phyloP scores from a whole-genome alignment of 2,797 vertebrate genomes.

The Gadopsis bispinosus region DNA sequence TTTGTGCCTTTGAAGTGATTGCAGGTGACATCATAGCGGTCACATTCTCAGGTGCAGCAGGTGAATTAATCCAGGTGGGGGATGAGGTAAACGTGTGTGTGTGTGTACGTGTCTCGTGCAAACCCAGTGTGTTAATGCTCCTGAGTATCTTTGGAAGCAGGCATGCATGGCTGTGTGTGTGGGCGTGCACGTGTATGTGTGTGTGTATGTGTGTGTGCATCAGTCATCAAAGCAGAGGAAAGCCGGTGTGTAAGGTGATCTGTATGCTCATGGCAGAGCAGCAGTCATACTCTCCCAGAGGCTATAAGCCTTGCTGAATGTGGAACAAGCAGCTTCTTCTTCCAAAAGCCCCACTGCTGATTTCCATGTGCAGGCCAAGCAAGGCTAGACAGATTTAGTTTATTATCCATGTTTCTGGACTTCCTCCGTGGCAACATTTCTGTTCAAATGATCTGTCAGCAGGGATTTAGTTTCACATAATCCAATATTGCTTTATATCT shows the following conservation, averaged over 20 bases:
- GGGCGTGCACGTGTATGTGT: conserved; percentile 17
- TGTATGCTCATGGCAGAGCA: conserved; percentile 76
- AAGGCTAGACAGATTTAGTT: conserved; percentile 51
- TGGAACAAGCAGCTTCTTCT: conserved; percentile 80
- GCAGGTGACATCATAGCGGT: conserved; percentile 79
- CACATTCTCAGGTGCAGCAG: conserved; percentile 83
- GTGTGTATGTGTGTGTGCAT: conserved; percentile 36
- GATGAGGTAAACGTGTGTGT: conserved; percentile 66
- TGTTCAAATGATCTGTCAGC: conserved; percentile 38
- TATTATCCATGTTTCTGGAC: conserved; percentile 59
- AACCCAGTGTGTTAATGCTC: conserved; percentile 41
- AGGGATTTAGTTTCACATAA: conserved; percentile 37
- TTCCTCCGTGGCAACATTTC: conserved; percentile 37
- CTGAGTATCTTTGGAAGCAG: conserved; percentile 46
- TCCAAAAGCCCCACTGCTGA: conserved; percentile 43
- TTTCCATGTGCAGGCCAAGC: conserved; percentile 49
- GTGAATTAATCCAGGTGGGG: conserved; percentile 76
- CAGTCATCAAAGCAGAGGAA: conserved; percentile 78
- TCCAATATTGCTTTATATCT: conserved; percentile 36
- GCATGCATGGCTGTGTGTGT: conserved; percentile 36
- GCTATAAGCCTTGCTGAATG: conserved; percentile 82
- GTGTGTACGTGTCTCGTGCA: conserved; percentile 22
- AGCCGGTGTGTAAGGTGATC: conserved; percentile 80
- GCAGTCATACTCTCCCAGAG: conserved; percentile 75
- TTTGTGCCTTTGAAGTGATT: conserved; percentile 80